Evolutionary conservation across 2,888 invertebrate species (phyloP), one percentile per base, ranked within the genome.

Genomic region (Idaea aversata): DNA sequence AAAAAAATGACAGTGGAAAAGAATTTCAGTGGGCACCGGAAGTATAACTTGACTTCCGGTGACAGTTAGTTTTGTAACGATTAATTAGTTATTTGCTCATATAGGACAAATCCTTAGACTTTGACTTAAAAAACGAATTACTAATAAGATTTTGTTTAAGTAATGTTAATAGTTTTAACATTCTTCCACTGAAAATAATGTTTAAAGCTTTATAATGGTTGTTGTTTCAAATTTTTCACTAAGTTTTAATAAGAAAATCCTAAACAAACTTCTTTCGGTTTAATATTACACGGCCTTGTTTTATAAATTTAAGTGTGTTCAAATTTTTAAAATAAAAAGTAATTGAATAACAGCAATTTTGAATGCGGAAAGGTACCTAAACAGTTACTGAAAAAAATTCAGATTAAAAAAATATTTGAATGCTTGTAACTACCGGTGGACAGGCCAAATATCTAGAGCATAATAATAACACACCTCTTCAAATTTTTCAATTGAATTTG

Each of bases 51-150:
- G n/a, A n/a, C n/a, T n/a, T n/a, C n/a, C n/a, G n/a, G n/a, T n/a
- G n/a, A n/a, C n/a, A n/a, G n/a, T n/a, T n/a, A n/a, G n/a, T n/a
- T n/a, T n/a, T n/a, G n/a, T n/a, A n/a, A n/a, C n/a, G n/a, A n/a
- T n/a, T n/a, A n/a, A n/a, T n/a, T n/a, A n/a, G 58, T 65, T 25
- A 68, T 71, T 25, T n/a, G 57, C 62, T 57, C 13, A 16, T 58
- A 34, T 62, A 57, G 35, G 61, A 61, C 61, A 16, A 35, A 35
- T 61, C 15, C 35, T 35, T 61, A 35, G 61, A 61, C 15, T 61
- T 61, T 34, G 7, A 61, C n/a, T 47, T 47, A 5, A 47, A 47
- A 47, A 47, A 47, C 47, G 47, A 47, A 47, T 47, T 47, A 47
- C 7, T 47, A 10, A 47, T 47, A 47, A 47, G 47, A 47, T 47